A percentile compares a stretch with the other conserved stretches of the same genome.
phyloP scores from a whole-genome alignment of 2,797 vertebrate genomes.

The Sardinella longiceps region DNA sequence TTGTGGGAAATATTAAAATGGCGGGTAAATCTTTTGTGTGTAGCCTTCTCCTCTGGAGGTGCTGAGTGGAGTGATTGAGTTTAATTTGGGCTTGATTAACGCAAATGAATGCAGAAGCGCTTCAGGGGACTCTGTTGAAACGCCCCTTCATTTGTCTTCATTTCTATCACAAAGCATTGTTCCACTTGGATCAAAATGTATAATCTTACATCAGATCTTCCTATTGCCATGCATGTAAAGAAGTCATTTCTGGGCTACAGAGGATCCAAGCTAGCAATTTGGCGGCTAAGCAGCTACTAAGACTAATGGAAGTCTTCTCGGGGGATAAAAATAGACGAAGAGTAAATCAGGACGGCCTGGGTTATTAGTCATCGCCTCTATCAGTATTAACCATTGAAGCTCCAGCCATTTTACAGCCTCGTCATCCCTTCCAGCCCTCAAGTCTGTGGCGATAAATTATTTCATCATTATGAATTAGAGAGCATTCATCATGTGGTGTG shows the following conservation, averaged over 20 bases:
- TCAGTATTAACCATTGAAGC: neutral
- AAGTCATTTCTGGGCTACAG: neutral
- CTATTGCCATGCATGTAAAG: neutral
- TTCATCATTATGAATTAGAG: neutral
- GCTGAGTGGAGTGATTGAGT: neutral
- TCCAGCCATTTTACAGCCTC: neutral
- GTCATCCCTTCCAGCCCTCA: neutral
- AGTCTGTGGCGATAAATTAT: neutral
- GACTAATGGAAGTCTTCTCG: neutral
- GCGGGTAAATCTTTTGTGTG: constrained; percentile 15
- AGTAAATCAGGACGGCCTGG: constrained; percentile 13
- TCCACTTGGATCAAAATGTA: neutral
- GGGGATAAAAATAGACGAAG: neutral
- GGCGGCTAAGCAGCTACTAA: neutral
- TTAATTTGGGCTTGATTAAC: neutral
- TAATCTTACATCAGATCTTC: constrained; percentile 9
- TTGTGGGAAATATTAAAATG: constrained; percentile 18
- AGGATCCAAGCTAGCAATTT: neutral
- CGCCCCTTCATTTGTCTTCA: neutral
- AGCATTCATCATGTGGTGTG: constrained; percentile 30
- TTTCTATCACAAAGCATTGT: neutral
- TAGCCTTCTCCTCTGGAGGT: neutral
- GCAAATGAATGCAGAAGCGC: neutral
- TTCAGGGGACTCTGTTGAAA: neutral
- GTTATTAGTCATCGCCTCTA: constrained; percentile 3